Base-by-base conservation (phyloP, 2,113 vertebrate species). In the Oenanthe oenanthe region DNA sequence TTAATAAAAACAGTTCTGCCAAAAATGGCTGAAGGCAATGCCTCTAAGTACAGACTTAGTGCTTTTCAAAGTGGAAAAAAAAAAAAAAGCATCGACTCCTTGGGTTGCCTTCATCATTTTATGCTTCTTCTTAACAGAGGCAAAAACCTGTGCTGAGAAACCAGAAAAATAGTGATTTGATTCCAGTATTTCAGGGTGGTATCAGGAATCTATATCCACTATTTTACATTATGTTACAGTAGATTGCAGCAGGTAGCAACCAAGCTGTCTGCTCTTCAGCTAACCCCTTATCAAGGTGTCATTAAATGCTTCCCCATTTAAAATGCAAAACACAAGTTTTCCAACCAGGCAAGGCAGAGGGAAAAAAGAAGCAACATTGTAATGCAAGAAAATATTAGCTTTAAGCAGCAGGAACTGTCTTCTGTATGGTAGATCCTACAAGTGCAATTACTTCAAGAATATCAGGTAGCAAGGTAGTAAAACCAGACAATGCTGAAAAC, bases 1-100 rank as follows among this genome's bases (percentile, higher is more conserved):
- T 78, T 50, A 65, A 84, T 89, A 85, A 95, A 95, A 91, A 31
- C 25, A 76, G 24, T 38, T 66, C 67, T 80, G 32, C 42, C 51
- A 29, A 66, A 88, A 88, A 68, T 62, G 29, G 63, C 82, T 4
- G 7, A 67, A 80, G 88, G 60, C 71, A 85, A 34, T 85, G 47
- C 38, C 78, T 83, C 78, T 70, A 93, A 83, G 83, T 47, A 62
- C 54, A 63, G 57, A 43, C 10, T 50, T 65, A 85, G 32, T 73
- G 26, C 29, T 85, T 38, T 73, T 80, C 82, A 76, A 83, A 73
- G 32, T 53, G 12, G 56, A 48, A 77, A 60, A 28, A 45, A 45
- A 45, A 48, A 10, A 9, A 34, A n/a, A n/a, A 0, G 0, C 15
- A 5, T 45, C 19, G 42, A 29, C 18, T 50, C 13, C 42, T 85